phyloP scores from a whole-genome alignment of 2,113 vertebrate genomes.

The Trachemys scripta region DNA sequence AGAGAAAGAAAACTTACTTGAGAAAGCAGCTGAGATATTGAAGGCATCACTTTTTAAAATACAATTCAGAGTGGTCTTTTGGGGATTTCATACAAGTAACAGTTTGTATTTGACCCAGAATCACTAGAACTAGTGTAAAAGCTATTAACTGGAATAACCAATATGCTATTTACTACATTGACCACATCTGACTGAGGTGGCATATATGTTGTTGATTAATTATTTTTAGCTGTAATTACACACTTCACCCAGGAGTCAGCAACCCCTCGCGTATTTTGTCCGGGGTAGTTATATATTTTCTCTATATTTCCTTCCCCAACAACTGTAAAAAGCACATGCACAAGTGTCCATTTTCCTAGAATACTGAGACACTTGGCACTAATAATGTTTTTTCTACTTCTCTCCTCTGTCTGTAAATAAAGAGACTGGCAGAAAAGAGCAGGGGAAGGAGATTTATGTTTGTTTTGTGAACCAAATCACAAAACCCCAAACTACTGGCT shows the following conservation, averaged over 20 bases:
- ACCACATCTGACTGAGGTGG: conserved; percentile 32
- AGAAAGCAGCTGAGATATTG: neutral
- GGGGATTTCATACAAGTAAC: neutral
- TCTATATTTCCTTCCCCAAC: neutral
- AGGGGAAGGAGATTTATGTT: neutral
- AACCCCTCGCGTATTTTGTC: neutral
- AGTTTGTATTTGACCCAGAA: neutral
- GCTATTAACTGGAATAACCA: neutral
- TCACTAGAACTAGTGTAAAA: neutral
- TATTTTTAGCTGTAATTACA: neutral
- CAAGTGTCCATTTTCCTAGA: neutral
- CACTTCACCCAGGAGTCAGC: neutral
- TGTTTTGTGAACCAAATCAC: neutral
- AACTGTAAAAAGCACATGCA: fast-evolving
- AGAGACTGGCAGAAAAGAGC: neutral
- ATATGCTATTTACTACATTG: conserved; percentile 13
- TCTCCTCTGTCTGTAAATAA: neutral
- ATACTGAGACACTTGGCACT: neutral
- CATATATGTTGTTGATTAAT: conserved; percentile 2
- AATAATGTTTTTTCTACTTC: neutral
- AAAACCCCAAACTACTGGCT: neutral
- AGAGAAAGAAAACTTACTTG: neutral
- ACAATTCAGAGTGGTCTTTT: neutral
- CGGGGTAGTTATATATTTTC: neutral
- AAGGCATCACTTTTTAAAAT: neutral